Conservation (phyloP, 2,113 vertebrate species). For the Oplegnathus fasciatus region DNA sequence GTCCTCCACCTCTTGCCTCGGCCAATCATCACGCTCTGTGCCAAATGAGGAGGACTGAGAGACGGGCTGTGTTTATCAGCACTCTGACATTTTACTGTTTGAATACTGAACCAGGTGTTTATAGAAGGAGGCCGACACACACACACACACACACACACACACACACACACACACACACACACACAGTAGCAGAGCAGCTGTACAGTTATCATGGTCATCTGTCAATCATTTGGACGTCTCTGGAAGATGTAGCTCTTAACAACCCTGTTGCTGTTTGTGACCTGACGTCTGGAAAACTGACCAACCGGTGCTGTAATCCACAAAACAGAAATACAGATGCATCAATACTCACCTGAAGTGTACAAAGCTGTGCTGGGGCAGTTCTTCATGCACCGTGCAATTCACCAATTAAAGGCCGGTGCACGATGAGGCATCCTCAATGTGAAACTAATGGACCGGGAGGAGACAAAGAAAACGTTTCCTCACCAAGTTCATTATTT, state of each 20-base stretch:
- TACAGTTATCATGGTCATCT: constrained; percentile 37
- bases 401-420: no score
- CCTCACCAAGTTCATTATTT: background rate
- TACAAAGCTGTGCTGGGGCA: constrained; percentile 3
- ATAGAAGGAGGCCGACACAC: constrained; percentile 13
- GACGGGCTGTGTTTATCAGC: constrained; percentile 17
- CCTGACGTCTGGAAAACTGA: background rate
- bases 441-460: no score
- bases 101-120: constrained; percentile 51
- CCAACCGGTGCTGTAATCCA: constrained; percentile 28
- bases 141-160: constrained; percentile 29
- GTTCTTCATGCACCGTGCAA: background rate
- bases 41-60: constrained; percentile 2
- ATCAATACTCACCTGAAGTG: constrained; percentile 1
- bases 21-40: constrained; percentile 34
- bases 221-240: constrained; percentile 36
- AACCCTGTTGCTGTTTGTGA: constrained; percentile 35
- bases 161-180: constrained; percentile 34
- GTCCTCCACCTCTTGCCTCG: constrained; percentile 14
- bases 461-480: no score
- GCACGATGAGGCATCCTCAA: background rate
- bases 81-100: constrained; percentile 40
- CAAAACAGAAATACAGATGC: background rate
- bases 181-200: constrained; percentile 61
- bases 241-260: constrained; percentile 37